phyloP scores from a whole-genome alignment of 2,113 vertebrate genomes.

The Oplegnathus fasciatus region DNA sequence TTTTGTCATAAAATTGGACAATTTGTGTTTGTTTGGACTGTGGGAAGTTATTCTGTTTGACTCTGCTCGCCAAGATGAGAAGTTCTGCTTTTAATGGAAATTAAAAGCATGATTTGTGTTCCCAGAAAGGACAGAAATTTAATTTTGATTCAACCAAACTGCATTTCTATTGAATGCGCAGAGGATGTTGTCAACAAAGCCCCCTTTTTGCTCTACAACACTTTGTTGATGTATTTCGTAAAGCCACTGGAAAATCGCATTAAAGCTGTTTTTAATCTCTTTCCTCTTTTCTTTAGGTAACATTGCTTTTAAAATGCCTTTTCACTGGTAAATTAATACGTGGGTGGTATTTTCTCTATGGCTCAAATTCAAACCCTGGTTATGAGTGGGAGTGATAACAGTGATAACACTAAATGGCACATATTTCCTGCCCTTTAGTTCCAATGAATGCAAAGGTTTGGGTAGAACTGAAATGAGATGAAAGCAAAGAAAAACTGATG shows the following conservation, averaged over 20 bases:
- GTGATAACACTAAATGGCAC: constrained; percentile 16
- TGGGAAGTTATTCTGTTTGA: constrained; percentile 12
- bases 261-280: constrained; percentile 35
- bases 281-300: constrained; percentile 23
- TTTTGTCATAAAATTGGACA: constrained; percentile 32
- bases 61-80: background rate
- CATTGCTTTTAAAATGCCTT: constrained; percentile 13
- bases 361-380: constrained; percentile 25
- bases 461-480: background rate
- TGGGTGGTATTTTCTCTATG: background rate
- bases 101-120: constrained; percentile 39
- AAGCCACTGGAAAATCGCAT: constrained; percentile 44
- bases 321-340: constrained; percentile 11
- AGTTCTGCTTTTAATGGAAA: constrained; percentile 6
- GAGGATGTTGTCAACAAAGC: constrained; percentile 21
- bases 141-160: constrained; percentile 28
- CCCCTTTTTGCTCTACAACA: background rate
- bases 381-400: constrained; percentile 42
- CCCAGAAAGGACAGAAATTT: constrained; percentile 22
- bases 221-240: constrained; percentile 27
- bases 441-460: constrained; percentile 17
- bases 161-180: constrained; percentile 25
- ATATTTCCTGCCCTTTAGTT: constrained; percentile 8
- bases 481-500: background rate
- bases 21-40: constrained; percentile 33